Evolutionary conservation across 2,113 vertebrate species (phyloP).

Genomic region (Tenrec ecaudatus): DNA sequence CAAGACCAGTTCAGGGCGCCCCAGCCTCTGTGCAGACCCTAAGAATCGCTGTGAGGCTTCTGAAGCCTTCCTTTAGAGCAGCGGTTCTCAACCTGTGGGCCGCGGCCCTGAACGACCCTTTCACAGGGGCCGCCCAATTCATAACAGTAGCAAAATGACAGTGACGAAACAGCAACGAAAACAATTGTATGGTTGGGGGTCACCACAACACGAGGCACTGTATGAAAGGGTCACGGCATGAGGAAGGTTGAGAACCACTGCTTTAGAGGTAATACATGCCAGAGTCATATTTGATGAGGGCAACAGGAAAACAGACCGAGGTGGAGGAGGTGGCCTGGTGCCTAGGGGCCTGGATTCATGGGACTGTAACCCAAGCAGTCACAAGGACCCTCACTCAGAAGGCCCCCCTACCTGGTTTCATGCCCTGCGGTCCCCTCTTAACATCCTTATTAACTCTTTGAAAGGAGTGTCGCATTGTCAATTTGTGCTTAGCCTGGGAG

Average conservation of each 20-base stretch:
- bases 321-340: background rate
- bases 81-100: too few relatives aligned
- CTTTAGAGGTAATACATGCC: background rate
- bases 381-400: background rate
- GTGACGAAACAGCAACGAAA: too few relatives aligned
- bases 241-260: background rate
- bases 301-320: background rate
- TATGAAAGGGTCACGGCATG: too few relatives aligned
- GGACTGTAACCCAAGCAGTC: accelerated
- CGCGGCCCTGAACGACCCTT: too few relatives aligned
- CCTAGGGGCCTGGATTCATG: background rate
- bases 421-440: background rate
- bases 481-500: background rate
- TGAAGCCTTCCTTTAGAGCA: too few relatives aligned
- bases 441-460: background rate
- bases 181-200: too few relatives aligned
- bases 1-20: background rate
- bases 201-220: too few relatives aligned
- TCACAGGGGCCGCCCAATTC: too few relatives aligned
- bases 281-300: background rate
- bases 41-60: background rate
- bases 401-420: background rate
- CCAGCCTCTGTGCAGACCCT: background rate
- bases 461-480: background rate
- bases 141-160: too few relatives aligned